Conservation (phyloP, 1,140 invertebrate genomes). For the Papilio xuthus region DNA sequence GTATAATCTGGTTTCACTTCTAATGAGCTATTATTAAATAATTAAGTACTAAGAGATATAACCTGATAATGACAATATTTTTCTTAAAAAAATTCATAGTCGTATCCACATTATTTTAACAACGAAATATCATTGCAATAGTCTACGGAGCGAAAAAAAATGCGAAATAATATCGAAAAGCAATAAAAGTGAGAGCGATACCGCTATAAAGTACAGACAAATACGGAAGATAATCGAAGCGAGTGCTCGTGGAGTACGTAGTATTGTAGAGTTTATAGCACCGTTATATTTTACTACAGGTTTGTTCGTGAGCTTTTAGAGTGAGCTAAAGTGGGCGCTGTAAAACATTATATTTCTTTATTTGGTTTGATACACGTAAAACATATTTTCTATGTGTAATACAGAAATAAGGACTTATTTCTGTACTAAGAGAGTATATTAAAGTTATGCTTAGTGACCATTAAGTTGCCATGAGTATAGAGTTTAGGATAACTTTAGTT, state of each 20-base stretch:
- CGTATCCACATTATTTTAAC: slow-evolving; percentile 50
- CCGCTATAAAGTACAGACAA: slow-evolving; percentile 78
- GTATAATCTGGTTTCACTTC: no score
- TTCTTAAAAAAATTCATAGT: neutral
- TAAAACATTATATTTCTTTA: slow-evolving; percentile 43
- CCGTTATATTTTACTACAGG: slow-evolving; percentile 77
- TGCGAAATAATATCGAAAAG: slow-evolving; percentile 78
- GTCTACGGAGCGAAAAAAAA: slow-evolving; percentile 66
- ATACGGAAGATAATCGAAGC: slow-evolving; percentile 73
- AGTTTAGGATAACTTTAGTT: neutral
- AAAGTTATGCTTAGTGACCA: neutral
- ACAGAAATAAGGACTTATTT: neutral
- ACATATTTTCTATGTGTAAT: no score
- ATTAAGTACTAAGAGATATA: no score
- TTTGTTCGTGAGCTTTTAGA: slow-evolving; percentile 58
- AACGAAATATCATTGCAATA: slow-evolving; percentile 50
- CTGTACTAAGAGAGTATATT: neutral
- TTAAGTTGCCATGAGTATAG: neutral
- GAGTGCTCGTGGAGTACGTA: slow-evolving; percentile 54
- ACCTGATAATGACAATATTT: neutral
- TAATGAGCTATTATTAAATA: no score
- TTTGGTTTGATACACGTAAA: slow-evolving; percentile 36
- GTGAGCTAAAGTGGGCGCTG: slow-evolving; percentile 43
- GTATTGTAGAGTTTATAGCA: slow-evolving; percentile 75
- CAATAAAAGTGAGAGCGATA: slow-evolving; percentile 69